Evolutionary conservation across 2,888 invertebrate species (phyloP), one percentile per base, ranked within the genome.

Genomic region (Cephus sareptanus): DNA sequence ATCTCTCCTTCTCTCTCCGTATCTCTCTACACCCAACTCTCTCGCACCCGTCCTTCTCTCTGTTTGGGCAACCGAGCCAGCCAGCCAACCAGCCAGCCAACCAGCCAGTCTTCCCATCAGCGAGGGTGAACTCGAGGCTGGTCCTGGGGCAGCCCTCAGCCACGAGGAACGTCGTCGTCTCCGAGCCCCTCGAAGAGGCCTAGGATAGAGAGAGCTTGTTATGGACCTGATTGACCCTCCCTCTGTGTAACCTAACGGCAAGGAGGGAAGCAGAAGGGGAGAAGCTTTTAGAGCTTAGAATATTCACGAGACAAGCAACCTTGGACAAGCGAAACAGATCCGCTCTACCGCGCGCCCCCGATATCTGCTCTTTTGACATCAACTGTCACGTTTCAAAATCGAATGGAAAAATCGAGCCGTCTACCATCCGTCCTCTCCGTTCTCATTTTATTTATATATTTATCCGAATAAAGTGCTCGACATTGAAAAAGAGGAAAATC

Each of bases 281-380:
- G 88, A 87, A 88, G 87, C 91, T 91, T 91, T 91, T 91, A 91
- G 90, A 91, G 90, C 89, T 88, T 91, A 89, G 91, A 91, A 91
- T 91, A 91, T 91, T 91, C 91, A 91, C 90, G 89, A 89, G 86
- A 83, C 84, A 84, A 82, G 84, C 84, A 86, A 56, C 56, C 56
- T 86, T 86, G 89, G 89, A 89, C 89, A 88, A 87, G 88, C 87
- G 86, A 87, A 87, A 79, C 79, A 73, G 79, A 79, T 79, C 76
- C 69, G 71, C 76, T 71, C 73, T 68, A 73, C 35, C 73, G 71
- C 56, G 78, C 73, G 31, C 73, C 73, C 73, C 75, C 78, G 78
- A 78, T 78, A 75, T 78, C 76, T 76, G 76, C 78, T 78, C 78
- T 78, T 76, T 78, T 78, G 78, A 78, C 78, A 76, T 78, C 76